Conservation (phyloP, 2,113 vertebrate species). For the Microcebus tavaratra region DNA sequence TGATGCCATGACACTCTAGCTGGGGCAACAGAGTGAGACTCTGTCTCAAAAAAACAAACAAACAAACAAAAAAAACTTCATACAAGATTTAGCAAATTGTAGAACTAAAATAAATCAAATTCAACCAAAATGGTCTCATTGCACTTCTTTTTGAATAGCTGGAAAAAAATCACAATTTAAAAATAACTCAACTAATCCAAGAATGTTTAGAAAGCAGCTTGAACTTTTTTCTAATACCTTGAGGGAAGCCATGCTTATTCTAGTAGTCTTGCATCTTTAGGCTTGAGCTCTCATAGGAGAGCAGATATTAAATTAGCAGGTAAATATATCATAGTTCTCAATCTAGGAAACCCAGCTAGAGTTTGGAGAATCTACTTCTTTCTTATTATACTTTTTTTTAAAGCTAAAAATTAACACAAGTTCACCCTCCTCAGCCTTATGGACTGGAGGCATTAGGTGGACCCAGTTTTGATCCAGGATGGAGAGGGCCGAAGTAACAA, state of each 20-base stretch:
- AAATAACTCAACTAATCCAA: background rate
- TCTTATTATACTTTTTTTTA: background rate
- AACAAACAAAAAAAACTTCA: background rate
- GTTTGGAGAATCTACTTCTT: background rate
- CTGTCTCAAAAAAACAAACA: too few species aligned
- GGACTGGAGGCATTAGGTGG: background rate
- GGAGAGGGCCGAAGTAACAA: background rate
- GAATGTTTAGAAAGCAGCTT: background rate
- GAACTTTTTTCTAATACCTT: background rate
- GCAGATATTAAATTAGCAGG: background rate
- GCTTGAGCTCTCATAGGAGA: background rate
- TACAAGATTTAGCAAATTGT: background rate
- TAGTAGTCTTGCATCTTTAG: background rate
- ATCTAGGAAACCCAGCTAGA: background rate
- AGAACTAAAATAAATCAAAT: background rate
- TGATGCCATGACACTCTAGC: too few species aligned
- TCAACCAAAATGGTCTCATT: background rate
- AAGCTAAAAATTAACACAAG: background rate
- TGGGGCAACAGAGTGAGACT: too few species aligned
- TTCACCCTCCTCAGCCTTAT: background rate
- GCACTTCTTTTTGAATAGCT: background rate
- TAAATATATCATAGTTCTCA: background rate
- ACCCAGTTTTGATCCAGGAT: background rate
- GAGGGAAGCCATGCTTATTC: background rate
- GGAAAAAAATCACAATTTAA: background rate